Evolutionary conservation across 2,113 vertebrate species (phyloP).

Genomic region (Isurus oxyrinchus): DNA sequence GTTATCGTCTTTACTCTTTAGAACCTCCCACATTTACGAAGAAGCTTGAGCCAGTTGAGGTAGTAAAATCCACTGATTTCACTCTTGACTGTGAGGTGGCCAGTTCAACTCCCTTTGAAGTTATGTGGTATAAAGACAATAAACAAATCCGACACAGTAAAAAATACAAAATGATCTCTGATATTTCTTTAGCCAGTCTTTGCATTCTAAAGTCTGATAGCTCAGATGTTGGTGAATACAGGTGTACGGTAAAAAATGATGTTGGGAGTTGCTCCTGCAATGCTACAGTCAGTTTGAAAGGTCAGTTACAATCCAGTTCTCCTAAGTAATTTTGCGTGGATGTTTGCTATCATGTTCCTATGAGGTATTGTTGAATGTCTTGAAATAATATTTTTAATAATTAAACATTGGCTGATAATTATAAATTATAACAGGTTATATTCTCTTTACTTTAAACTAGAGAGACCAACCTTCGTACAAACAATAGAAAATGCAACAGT

Average conservation of each 20-base stretch:
- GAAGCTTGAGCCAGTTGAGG: conserved; percentile 64
- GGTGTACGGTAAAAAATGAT: conserved; percentile 81
- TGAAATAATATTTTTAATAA: background rate
- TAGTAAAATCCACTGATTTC: conserved; percentile 73
- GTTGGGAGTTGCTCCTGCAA: conserved; percentile 81
- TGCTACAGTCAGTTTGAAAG: conserved; percentile 80
- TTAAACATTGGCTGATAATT: background rate
- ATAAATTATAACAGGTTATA: conserved; percentile 10
- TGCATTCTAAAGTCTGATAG: conserved; percentile 76
- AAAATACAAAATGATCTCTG: conserved; percentile 72
- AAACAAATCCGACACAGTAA: conserved; percentile 84
- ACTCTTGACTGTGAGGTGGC: conserved; percentile 72
- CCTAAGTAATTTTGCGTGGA: background rate
- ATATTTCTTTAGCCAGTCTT: conserved; percentile 65
- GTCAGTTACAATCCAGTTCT: conserved; percentile 58
- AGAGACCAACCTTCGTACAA: conserved; percentile 85
- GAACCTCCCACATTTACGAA: conserved; percentile 80
- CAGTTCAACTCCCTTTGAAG: conserved; percentile 82
- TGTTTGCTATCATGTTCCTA: background rate
- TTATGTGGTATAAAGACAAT: conserved; percentile 85
- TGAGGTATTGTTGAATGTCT: background rate
- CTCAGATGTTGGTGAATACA: conserved; percentile 87
- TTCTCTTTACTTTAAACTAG: conserved; percentile 60
- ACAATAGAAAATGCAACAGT: conserved; percentile 81
- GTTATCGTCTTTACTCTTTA: conserved; percentile 52